Evolutionary conservation across 2,797 vertebrate species (phyloP).

Genomic region (Melopsittacus undulatus): DNA sequence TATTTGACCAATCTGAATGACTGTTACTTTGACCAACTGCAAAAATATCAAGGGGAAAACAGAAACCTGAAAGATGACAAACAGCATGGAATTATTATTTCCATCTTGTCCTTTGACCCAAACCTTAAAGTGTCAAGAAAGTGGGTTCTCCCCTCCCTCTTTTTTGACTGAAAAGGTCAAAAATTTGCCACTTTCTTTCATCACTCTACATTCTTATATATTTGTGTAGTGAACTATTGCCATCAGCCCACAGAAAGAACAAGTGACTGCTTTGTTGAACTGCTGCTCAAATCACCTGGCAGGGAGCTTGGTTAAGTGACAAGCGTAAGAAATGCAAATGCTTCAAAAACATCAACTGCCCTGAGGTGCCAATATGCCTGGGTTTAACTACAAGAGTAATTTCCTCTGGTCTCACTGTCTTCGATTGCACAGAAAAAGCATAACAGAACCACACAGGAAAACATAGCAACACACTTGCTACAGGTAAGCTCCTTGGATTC

Average conservation of each 20-base stretch:
- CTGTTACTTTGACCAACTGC: neutral
- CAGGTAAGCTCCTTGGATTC: neutral
- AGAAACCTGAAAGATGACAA: neutral
- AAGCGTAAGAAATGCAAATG: neutral
- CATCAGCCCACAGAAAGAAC: neutral
- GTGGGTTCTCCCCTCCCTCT: rapidly evolving
- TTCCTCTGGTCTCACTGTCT: neutral
- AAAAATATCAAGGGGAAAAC: neutral
- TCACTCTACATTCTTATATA: neutral
- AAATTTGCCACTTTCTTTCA: neutral
- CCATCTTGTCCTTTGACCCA: neutral
- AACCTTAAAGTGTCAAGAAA: neutral
- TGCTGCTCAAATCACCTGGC: neutral
- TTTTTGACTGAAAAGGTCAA: neutral
- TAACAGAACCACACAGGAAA: neutral
- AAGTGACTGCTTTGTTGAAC: neutral
- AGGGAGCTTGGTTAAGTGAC: neutral
- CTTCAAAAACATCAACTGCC: neutral
- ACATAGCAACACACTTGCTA: rapidly evolving
- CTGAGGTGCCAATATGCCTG: neutral
- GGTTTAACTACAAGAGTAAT: neutral
- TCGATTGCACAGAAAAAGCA: neutral
- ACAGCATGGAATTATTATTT: neutral
- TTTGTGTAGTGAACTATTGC: neutral
- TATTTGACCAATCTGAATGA: neutral